A percentile compares a stretch with the other conserved stretches of the same genome.
phyloP scores from a whole-genome alignment of 2,113 vertebrate species.

The Cyanistes caeruleus region DNA sequence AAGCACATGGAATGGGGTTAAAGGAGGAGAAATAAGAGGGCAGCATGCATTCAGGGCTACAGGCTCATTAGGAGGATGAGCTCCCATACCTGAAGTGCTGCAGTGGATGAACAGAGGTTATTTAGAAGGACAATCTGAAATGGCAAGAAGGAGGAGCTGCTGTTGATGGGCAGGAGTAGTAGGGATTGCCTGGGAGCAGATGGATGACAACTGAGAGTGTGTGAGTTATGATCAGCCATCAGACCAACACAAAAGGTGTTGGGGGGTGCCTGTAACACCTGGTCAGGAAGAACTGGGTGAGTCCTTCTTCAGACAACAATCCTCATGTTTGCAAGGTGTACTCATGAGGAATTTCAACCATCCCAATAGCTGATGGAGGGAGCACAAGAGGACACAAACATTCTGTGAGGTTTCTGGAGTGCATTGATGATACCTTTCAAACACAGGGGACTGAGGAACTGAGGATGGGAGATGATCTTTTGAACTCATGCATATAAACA shows the following conservation, averaged over 20 bases:
- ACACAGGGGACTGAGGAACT: not conserved
- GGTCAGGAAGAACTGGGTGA: not conserved
- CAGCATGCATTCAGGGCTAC: not conserved
- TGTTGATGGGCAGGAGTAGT: not conserved
- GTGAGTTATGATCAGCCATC: not conserved
- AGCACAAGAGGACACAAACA: not conserved
- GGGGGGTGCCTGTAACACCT: not conserved
- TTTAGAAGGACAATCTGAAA: not conserved
- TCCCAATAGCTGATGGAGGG: not conserved
- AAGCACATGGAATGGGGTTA: not conserved
- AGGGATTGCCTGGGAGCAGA: not conserved
- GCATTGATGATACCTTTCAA: not conserved
- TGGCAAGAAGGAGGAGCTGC: fast-evolving
- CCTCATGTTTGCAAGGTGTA: not conserved
- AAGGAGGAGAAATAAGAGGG: not conserved
- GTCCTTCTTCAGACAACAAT: not conserved
- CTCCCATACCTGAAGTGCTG: not conserved
- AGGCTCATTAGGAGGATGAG: not conserved
- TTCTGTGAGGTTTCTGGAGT: not conserved
- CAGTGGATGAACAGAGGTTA: fast-evolving
- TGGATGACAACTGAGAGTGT: fast-evolving
- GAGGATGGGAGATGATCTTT: not conserved
- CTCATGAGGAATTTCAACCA: not conserved
- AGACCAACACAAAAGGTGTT: not conserved
- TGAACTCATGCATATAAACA: not conserved